Evolutionary conservation across 2,113 vertebrate genomes (phyloP).

Genomic region (Alligator mississippiensis): DNA sequence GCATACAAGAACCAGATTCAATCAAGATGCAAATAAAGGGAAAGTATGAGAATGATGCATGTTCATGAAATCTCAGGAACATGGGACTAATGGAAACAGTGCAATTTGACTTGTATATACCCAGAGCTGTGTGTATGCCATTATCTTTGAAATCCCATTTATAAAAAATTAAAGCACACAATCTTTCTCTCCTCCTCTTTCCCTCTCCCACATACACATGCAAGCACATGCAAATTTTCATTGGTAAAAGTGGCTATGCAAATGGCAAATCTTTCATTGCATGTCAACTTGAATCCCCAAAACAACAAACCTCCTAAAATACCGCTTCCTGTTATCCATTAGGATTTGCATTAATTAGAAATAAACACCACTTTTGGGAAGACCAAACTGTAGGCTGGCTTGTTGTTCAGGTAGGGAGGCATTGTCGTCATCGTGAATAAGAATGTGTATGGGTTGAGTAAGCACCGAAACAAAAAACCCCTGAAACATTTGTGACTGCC

Average conservation of each 20-base stretch:
- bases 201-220: not conserved
- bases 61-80: not conserved
- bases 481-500: not conserved
- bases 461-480: not conserved
- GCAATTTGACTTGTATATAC: not conserved
- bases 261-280: not conserved
- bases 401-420: constrained; percentile 14
- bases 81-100: not conserved
- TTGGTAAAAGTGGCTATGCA: not conserved
- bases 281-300: not conserved
- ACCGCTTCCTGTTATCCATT: not conserved
- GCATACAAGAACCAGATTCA: not conserved
- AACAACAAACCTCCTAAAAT: not conserved
- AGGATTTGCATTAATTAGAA: not conserved
- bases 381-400: not conserved
- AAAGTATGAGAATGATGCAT: not conserved
- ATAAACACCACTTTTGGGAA: not conserved
- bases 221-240: not conserved
- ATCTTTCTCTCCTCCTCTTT: not conserved
- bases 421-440: not conserved
- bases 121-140: not conserved
- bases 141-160: not conserved
- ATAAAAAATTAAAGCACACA: not conserved
- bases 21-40: not conserved
- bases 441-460: not conserved